Evolutionary conservation across 2,888 invertebrate genomes (phyloP).

Genomic region (Campopleginae sp.): DNA sequence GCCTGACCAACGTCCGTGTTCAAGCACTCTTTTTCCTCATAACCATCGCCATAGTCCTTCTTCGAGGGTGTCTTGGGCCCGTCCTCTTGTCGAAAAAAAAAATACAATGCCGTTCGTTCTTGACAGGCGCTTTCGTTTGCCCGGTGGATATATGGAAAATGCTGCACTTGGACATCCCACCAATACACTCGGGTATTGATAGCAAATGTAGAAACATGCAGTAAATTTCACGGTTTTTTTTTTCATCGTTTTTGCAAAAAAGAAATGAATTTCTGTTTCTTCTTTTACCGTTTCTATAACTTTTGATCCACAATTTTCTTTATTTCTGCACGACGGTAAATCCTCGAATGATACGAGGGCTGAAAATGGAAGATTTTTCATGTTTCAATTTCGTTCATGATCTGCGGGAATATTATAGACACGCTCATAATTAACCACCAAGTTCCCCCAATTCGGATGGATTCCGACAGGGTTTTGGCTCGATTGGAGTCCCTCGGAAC

Average conservation of each 20-base stretch:
- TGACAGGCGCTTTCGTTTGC: conserved; percentile 63
- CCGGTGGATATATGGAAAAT: conserved; percentile 58
- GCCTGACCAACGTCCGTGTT: conserved; percentile 83
- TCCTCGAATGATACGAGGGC: neutral
- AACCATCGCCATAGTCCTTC: conserved; percentile 76
- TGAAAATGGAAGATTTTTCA: neutral
- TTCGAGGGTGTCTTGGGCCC: conserved; percentile 79
- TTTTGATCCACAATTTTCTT: neutral
- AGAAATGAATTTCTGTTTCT: neutral
- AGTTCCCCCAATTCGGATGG: neutral
- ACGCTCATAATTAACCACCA: neutral
- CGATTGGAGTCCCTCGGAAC: neutral
- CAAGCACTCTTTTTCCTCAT: conserved; percentile 82
- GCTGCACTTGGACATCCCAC: conserved; percentile 20
- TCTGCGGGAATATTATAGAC: neutral
- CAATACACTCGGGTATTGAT: neutral
- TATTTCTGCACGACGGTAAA: neutral
- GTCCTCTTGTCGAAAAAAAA: conserved; percentile 70
- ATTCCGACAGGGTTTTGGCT: neutral
- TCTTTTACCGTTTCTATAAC: neutral
- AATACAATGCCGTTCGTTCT: conserved; percentile 73
- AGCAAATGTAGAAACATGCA: neutral
- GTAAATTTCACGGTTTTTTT: neutral
- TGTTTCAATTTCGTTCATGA: neutral
- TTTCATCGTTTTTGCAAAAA: neutral